A percentile compares a stretch with the other conserved stretches of the same genome.
Evolutionary conservation across 2,888 invertebrate species (phyloP).

Genomic region (Drosophila putrida): DNA sequence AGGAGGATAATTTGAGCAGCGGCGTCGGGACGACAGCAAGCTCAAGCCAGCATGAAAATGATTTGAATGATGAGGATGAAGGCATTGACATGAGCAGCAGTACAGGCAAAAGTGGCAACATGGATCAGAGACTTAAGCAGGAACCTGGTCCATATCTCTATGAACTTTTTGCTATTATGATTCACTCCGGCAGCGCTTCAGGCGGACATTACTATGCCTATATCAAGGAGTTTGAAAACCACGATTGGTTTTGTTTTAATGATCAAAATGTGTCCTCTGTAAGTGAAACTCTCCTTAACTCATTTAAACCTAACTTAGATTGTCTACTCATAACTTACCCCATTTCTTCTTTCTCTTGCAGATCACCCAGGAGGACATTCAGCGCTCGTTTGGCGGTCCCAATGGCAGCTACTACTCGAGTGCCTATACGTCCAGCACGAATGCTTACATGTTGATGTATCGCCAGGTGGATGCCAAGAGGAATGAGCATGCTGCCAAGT

Average conservation of each 20-base stretch:
- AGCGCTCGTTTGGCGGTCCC: slow-evolving; percentile 93
- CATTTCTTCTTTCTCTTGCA: slow-evolving; percentile 71
- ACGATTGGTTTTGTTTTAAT: slow-evolving; percentile 95
- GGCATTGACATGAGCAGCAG: slow-evolving; percentile 88
- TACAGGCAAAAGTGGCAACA: slow-evolving; percentile 76
- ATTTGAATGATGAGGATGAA: slow-evolving; percentile 88
- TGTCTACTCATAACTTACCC: background rate
- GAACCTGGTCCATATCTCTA: slow-evolving; percentile 90
- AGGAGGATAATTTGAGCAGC: slow-evolving; percentile 88
- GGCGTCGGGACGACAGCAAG: slow-evolving; percentile 85
- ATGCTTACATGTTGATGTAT: slow-evolving; percentile 97
- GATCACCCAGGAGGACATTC: slow-evolving; percentile 93
- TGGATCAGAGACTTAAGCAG: slow-evolving; percentile 71
- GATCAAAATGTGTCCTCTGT: slow-evolving; percentile 93
- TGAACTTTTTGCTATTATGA: slow-evolving; percentile 96
- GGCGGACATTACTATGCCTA: slow-evolving; percentile 97
- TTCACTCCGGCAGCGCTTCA: slow-evolving; percentile 95
- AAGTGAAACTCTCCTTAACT: slow-evolving; percentile 61
- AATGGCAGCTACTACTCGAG: slow-evolving; percentile 89
- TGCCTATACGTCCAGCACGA: slow-evolving; percentile 92
- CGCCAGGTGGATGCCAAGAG: slow-evolving; percentile 89
- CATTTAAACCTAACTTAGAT: background rate
- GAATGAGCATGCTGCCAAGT: slow-evolving; percentile 88
- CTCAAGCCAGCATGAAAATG: slow-evolving; percentile 84
- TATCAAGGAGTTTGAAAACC: slow-evolving; percentile 91